Conservation (phyloP, 2,888 invertebrate genomes). For the Augiades crinisus region DNA sequence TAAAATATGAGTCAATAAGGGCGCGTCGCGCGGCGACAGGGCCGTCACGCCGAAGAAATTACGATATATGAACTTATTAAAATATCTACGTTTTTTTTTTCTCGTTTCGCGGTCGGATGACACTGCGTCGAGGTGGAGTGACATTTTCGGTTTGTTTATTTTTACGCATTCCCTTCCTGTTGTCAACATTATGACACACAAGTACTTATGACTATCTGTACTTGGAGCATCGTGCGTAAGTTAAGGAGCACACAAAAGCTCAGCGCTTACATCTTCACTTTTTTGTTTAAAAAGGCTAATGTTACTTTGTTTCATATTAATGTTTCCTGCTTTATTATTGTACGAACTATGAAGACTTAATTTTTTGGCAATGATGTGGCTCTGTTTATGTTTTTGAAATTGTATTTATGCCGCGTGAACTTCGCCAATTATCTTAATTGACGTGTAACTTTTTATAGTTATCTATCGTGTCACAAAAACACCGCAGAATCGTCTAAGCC, state of each 20-base stretch:
- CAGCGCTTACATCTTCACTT: too few relatives aligned
- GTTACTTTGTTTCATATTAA: too few relatives aligned
- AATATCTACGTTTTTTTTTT: conserved; percentile 62
- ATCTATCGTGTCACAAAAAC: background rate
- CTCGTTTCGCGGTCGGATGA: conserved; percentile 67
- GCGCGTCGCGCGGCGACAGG: conserved; percentile 63
- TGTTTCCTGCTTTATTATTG: too few relatives aligned
- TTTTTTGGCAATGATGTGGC: too few relatives aligned
- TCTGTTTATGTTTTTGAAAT: too few relatives aligned
- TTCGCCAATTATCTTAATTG: too few relatives aligned
- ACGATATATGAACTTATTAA: conserved; percentile 78
- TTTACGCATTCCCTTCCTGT: conserved; percentile 20
- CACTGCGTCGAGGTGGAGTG: conserved; percentile 51
- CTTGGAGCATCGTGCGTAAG: too few relatives aligned
- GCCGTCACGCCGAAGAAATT: conserved; percentile 68
- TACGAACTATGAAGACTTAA: too few relatives aligned
- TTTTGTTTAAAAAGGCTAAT: too few relatives aligned
- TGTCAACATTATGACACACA: conserved; percentile 2
- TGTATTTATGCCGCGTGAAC: too few relatives aligned
- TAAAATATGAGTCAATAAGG: conserved; percentile 78
- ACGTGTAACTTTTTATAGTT: background rate
- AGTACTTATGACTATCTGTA: too few relatives aligned
- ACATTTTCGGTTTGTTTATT: conserved; percentile 29
- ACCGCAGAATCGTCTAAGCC: background rate
- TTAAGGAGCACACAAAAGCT: too few relatives aligned